Percentiles rank a stretch among this genome's conserved stretches.
Conservation (phyloP, 2,113 vertebrate species). For the Archilochus colubris region DNA sequence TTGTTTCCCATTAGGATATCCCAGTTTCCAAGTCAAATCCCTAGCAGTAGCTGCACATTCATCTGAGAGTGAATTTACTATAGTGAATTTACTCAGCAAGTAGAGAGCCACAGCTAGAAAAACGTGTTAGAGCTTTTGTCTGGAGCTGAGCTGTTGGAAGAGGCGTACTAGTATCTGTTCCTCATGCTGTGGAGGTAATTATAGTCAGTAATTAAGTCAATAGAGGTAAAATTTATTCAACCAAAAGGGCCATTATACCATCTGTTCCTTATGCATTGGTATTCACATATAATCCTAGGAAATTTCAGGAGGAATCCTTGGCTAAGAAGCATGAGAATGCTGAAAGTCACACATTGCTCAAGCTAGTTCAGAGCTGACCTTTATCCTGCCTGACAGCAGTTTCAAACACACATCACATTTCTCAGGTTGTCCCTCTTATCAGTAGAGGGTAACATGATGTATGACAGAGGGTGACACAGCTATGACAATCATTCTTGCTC, state of each 20-base stretch:
- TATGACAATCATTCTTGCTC: conserved; percentile 62
- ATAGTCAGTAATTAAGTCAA: background rate
- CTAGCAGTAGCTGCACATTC: background rate
- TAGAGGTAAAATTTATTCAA: background rate
- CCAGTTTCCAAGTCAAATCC: background rate
- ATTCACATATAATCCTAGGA: background rate
- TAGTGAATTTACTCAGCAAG: background rate
- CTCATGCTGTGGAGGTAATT: background rate
- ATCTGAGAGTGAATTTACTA: background rate
- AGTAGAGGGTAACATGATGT: background rate
- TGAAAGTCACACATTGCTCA: background rate
- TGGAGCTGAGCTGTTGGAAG: background rate
- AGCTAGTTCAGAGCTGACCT: background rate
- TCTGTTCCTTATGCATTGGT: background rate
- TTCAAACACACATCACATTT: conserved; percentile 37
- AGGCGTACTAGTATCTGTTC: background rate
- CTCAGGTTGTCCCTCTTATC: conserved; percentile 62
- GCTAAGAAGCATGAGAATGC: background rate
- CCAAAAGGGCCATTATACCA: background rate
- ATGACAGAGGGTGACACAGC: conserved; percentile 47
- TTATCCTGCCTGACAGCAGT: conserved; percentile 32
- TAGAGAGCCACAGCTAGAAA: background rate
- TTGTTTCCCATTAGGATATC: background rate
- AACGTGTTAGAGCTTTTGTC: background rate
- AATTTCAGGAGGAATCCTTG: background rate